Evolutionary conservation across 2,113 vertebrate genomes (phyloP).

Genomic region (Sterna hirundo): DNA sequence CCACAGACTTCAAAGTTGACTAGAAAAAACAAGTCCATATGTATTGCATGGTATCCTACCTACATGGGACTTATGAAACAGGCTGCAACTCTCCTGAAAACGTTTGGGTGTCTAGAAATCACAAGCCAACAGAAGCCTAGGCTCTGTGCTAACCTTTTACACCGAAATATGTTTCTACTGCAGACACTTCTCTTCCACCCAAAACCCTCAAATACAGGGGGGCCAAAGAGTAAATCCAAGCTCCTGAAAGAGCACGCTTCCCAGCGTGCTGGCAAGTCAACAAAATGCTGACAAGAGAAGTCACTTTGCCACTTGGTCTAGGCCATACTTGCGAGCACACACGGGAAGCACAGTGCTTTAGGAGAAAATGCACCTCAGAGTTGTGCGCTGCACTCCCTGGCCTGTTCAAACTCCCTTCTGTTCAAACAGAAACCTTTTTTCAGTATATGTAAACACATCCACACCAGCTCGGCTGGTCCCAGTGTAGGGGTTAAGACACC

Average conservation of each 20-base stretch:
- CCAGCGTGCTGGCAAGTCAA: not conserved
- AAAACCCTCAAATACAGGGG: not conserved
- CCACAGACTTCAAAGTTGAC: not conserved
- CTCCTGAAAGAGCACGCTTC: not conserved
- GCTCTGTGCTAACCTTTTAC: not conserved
- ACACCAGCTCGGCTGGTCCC: not conserved
- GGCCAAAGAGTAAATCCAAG: not conserved
- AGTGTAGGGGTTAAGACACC: not conserved
- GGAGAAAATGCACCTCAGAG: not conserved
- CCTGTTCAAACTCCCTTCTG: too few relatives aligned
- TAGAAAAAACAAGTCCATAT: not conserved
- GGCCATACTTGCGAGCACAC: too few relatives aligned
- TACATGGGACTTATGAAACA: not conserved
- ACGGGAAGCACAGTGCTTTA: not conserved
- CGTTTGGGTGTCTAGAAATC: not conserved
- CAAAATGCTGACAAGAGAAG: not conserved
- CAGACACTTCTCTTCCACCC: not conserved
- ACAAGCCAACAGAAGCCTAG: not conserved
- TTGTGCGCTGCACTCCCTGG: not conserved
- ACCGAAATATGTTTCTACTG: not conserved
- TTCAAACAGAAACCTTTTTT: not conserved
- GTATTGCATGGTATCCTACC: not conserved
- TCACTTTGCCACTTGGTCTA: not conserved
- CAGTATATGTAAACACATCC: not conserved
- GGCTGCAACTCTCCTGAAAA: not conserved